Evolutionary conservation across 2,888 invertebrate species (phyloP).

Genomic region (Sipunculus nudus): DNA sequence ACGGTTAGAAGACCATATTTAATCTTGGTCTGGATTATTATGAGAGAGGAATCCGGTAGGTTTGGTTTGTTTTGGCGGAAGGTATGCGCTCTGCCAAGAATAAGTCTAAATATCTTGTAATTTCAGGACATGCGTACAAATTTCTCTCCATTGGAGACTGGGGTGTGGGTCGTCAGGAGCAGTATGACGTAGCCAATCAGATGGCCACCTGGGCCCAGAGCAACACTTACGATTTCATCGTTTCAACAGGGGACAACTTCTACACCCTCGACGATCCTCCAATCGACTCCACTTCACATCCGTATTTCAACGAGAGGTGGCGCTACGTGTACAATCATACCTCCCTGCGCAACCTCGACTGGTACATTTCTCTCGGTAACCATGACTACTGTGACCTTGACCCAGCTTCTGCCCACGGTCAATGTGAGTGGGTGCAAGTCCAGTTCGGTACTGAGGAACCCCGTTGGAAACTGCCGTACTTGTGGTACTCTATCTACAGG

Average conservation of each 20-base stretch:
- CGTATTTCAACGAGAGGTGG: slow-evolving; percentile 3
- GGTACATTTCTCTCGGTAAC: background rate
- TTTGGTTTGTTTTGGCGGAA: no score
- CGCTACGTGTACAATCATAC: slow-evolving; percentile 12
- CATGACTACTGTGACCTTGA: slow-evolving; percentile 1
- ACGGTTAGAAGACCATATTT: no score
- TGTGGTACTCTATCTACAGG: no score
- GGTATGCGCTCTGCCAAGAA: no score
- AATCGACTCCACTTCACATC: background rate
- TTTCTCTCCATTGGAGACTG: slow-evolving; percentile 20
- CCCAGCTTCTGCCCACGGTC: no score
- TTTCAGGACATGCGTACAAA: no score
- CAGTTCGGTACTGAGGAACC: no score
- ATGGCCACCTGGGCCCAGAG: slow-evolving; percentile 5
- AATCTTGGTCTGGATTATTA: no score
- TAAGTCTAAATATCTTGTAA: no score
- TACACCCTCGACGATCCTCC: background rate
- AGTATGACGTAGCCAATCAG: slow-evolving; percentile 7
- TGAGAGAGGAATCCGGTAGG: no score
- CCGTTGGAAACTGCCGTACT: no score
- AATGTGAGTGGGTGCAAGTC: slow-evolving; percentile 21
- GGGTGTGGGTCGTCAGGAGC: slow-evolving; percentile 17
- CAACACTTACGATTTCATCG: background rate
- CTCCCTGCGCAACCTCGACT: slow-evolving; percentile 1
- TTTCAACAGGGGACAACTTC: slow-evolving; percentile 4